These are phyloP conservation scores for Okamejei kenojei DNA, from an alignment of 2,797 vertebrate species.

Conservation along the genomic window DNA sequence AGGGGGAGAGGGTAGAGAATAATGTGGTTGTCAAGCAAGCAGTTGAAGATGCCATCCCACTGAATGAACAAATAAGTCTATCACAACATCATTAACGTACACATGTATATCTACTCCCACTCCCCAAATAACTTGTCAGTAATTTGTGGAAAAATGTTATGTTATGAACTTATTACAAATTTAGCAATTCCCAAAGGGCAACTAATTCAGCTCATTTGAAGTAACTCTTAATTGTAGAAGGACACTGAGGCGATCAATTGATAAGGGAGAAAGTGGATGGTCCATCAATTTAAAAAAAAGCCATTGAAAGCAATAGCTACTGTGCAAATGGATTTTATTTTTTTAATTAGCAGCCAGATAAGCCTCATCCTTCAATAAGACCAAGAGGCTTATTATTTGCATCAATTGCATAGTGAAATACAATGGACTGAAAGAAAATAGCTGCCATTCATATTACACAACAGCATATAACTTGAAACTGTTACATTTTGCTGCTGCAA, in stretches of 20 bases:
- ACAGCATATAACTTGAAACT: not conserved
- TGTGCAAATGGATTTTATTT: slow-evolving; percentile 18
- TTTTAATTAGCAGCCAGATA: not conserved
- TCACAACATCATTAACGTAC: not conserved
- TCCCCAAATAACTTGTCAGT: not conserved
- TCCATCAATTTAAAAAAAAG: not conserved
- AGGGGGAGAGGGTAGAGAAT: not conserved
- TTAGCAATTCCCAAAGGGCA: not conserved
- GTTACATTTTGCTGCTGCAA: slow-evolving; percentile 10
- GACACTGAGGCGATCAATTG: not conserved
- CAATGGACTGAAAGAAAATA: not conserved
- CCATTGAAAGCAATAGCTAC: slow-evolving; percentile 15
- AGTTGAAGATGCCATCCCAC: not conserved
- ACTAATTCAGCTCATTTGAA: not conserved
- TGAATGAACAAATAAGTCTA: not conserved
- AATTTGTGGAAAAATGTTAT: slow-evolving; percentile 16
- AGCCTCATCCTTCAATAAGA: not conserved
- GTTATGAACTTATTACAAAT: not conserved
- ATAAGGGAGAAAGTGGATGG: not conserved
- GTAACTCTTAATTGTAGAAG: not conserved
- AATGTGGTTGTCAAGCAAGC: not conserved
- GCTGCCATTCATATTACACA: not conserved
- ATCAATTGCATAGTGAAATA: slow-evolving; percentile 17
- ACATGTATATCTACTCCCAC: not conserved
- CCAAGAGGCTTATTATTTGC: slow-evolving; percentile 8